phyloP scores from a whole-genome alignment of 2,113 vertebrate genomes.

The Elachura formosa region DNA sequence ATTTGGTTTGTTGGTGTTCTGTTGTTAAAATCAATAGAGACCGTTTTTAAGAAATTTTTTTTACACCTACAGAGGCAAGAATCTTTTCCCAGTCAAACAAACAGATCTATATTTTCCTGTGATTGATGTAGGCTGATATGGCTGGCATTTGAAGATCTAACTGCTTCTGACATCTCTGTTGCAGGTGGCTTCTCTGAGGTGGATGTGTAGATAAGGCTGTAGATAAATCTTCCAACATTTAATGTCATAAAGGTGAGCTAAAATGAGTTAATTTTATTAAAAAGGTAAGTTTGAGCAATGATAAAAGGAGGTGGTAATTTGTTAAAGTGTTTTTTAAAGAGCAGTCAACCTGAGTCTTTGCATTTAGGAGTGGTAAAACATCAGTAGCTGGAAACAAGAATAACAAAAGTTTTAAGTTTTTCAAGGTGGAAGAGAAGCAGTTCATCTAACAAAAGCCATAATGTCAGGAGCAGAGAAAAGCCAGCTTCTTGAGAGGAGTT shows the following conservation, averaged over 20 bases:
- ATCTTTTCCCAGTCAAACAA: neutral
- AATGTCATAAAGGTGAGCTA: neutral
- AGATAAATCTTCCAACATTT: neutral
- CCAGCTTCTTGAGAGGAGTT: neutral
- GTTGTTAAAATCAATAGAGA: neutral
- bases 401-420: neutral
- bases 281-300: neutral
- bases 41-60: neutral
- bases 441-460: neutral
- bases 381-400: neutral
- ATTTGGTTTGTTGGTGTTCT: neutral
- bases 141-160: constrained; percentile 2
- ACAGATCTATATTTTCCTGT: neutral
- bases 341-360: neutral
- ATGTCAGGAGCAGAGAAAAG: neutral
- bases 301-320: neutral
- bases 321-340: neutral
- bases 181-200: neutral
- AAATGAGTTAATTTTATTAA: neutral
- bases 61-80: neutral
- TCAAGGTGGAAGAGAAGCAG: neutral
- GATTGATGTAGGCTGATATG: neutral
- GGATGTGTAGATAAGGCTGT: neutral
- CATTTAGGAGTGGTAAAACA: neutral
- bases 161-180: neutral